Conservation (phyloP, 2,888 invertebrate genomes). For the Mythimna lalbum region DNA sequence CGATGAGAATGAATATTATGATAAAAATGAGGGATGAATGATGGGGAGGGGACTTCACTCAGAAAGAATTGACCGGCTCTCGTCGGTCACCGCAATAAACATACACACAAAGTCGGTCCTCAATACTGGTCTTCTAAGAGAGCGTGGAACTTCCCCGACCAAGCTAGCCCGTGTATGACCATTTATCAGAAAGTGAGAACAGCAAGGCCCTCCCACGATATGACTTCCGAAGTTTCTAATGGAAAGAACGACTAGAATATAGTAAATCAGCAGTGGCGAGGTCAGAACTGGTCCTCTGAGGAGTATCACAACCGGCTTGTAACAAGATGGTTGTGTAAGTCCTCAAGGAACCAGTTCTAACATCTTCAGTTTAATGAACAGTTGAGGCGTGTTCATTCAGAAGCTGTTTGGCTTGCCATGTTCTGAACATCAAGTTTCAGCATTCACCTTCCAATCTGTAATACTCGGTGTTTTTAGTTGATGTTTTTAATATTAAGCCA, state of each 20-base stretch:
- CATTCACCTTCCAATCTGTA: not conserved
- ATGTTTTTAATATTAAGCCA: too few species aligned
- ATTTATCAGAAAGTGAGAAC: not conserved
- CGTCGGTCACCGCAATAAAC: constrained; percentile 29
- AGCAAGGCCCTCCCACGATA: constrained; percentile 25
- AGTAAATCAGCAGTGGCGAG: not conserved
- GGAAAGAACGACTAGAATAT: too few species aligned
- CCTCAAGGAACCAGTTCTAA: not conserved
- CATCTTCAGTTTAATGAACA: constrained; percentile 5
- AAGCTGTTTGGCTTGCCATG: not conserved
- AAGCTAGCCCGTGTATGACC: constrained; percentile 27
- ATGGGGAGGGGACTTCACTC: not conserved
- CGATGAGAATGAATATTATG: too few species aligned
- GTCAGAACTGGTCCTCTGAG: not conserved
- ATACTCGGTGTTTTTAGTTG: too few species aligned
- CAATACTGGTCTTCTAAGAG: constrained; percentile 11
- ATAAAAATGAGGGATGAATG: not conserved
- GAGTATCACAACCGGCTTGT: too few species aligned
- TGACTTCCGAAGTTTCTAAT: not conserved
- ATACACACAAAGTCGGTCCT: not conserved
- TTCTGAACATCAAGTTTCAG: not conserved
- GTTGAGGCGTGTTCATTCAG: not conserved
- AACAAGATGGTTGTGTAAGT: not conserved
- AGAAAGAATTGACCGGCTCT: not conserved
- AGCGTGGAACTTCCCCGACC: constrained; percentile 43